Evolutionary conservation across 2,113 vertebrate species (phyloP), one percentile per base, ranked within the genome.

Genomic region (Carassius carassius): DNA sequence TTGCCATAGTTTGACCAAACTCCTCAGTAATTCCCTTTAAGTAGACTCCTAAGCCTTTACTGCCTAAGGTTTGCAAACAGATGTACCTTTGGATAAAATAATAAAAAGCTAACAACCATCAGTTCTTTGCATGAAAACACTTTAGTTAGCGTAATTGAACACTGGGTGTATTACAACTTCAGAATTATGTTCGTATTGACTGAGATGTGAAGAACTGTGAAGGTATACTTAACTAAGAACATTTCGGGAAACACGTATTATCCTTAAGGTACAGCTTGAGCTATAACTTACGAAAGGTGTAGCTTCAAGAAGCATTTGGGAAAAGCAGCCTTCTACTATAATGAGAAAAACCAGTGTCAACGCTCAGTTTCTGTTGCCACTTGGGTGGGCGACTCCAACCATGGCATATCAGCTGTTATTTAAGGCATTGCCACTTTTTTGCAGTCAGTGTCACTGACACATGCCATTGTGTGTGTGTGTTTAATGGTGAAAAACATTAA

Each of bases 401-500:
- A 7, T n/a, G 29, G 47, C 51, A 9, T 54, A 54, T 76, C 9
- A 76, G 47, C 1, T 17, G 29, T 51, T 19, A 54, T 54, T 76
- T 54, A 51, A 75, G 54, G 49, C 49, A 54, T 25, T 60, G 56
- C n/a, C 56, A 60, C 56, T 60, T 60, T 29, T 60, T 60, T 60
- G 56, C 19, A 60, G 19, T 60, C 56, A n/a, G 51, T 7, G 51
- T 54, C 51, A 19, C 16, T 54, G 51, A 10, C 56, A 60, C 56
- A 60, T 35, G 23, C 4, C 70, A 78, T 4, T 54, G 35, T 25
- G 75, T 41, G 41, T 41, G 41, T 41, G 41, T 41, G 7, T 70
- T 84, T 56, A 49, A 41, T 41, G 81, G 70, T 81, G n/a, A 77
- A 17, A 74, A 74, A 23, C n/a, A 49, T 49, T 54, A 0, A 54